These are phyloP conservation scores for Notarius lentiginosus DNA, from an alignment of 2,113 vertebrate species.

Conservation along the genomic window DNA sequence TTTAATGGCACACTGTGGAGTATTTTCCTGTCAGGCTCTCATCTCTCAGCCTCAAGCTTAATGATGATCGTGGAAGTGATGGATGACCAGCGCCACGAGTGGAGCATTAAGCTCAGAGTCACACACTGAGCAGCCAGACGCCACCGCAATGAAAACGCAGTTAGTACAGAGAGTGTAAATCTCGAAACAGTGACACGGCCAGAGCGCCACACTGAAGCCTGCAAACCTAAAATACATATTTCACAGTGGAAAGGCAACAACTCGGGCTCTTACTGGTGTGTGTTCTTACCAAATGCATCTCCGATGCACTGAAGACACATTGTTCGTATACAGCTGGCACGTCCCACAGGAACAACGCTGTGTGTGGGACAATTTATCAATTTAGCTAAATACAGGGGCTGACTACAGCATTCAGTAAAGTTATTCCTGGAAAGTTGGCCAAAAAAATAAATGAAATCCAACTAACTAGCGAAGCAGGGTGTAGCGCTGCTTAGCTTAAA, in stretches of 20 bases:
- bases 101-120: not conserved
- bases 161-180: not conserved
- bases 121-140: not conserved
- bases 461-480: not conserved
- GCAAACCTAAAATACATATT: not conserved
- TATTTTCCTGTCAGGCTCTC: not conserved
- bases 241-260: not conserved
- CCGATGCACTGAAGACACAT: not conserved
- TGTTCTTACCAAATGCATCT: not conserved
- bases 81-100: slow-evolving; percentile 1
- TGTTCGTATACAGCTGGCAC: not conserved
- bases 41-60: not conserved
- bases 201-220: not conserved
- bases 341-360: not conserved
- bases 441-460: no score
- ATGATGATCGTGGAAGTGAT: slow-evolving; percentile 24
- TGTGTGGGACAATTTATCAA: slow-evolving; percentile 2
- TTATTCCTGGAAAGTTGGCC: not conserved
- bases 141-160: slow-evolving; percentile 1
- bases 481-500: not conserved
- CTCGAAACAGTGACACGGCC: not conserved
- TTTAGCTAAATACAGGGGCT: not conserved
- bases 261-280: not conserved
- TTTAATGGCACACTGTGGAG: not conserved
- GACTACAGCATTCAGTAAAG: not conserved